phyloP scores from a whole-genome alignment of 2,113 vertebrate species.

The Grammomys surdaster region DNA sequence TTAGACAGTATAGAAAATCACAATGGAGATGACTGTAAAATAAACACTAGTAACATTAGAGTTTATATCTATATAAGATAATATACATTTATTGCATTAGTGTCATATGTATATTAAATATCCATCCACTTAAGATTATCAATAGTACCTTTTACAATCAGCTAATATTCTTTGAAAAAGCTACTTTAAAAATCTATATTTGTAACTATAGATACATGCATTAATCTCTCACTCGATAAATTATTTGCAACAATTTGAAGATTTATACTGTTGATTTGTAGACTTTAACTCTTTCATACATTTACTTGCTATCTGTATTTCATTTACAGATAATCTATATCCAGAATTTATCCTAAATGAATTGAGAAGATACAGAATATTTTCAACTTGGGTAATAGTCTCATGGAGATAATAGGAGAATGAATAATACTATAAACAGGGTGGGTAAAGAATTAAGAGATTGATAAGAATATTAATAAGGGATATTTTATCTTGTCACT shows the following conservation, averaged over 20 bases:
- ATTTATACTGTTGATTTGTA: slow-evolving; percentile 20
- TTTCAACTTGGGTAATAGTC: neutral
- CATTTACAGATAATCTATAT: neutral
- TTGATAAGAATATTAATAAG: neutral
- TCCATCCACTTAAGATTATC: slow-evolving; percentile 14
- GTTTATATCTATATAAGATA: neutral
- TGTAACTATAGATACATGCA: neutral
- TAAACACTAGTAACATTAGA: slow-evolving; percentile 17
- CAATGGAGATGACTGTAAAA: slow-evolving; percentile 8
- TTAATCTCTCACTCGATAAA: neutral
- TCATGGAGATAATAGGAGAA: neutral
- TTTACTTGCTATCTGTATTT: slow-evolving; percentile 41
- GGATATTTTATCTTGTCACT: neutral
- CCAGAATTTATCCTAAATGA: neutral
- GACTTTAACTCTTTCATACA: slow-evolving; percentile 17
- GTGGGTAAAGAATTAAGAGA: neutral
- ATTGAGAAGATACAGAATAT: neutral
- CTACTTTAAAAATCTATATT: neutral
- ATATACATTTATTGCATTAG: neutral
- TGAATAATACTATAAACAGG: neutral
- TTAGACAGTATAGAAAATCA: neutral
- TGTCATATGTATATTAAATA: neutral
- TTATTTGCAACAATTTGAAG: slow-evolving; percentile 18
- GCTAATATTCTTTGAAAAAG: slow-evolving; percentile 36
- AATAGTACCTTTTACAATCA: neutral